Evolutionary conservation across 2,888 invertebrate species (phyloP).

Genomic region (Pachymerium ferrugineum): DNA sequence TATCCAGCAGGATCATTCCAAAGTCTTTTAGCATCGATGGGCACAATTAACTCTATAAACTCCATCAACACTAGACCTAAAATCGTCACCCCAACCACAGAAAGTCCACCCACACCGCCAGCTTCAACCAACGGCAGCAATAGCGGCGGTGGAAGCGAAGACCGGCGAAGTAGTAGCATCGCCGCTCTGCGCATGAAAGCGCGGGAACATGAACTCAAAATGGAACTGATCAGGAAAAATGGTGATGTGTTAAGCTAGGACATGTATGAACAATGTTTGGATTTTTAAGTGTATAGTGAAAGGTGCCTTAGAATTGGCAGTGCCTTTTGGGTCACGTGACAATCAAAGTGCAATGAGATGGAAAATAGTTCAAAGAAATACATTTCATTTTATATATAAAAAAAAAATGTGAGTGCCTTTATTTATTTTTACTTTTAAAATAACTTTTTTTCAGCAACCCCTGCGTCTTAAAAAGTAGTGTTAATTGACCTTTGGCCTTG

Average conservation of each 20-base stretch:
- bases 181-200: slow-evolving; percentile 81
- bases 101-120: slow-evolving; percentile 31
- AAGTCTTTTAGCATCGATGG: background rate
- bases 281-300: too few species aligned
- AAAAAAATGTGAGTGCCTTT: too few species aligned
- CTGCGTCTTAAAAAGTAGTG: background rate
- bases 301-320: slow-evolving; percentile 2
- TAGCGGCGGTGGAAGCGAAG: slow-evolving; percentile 57
- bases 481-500: background rate
- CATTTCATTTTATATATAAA: too few species aligned
- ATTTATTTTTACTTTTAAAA: background rate
- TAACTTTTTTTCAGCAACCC: background rate
- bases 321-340: background rate
- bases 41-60: too few species aligned
- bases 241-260: slow-evolving; percentile 33
- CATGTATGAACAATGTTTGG: background rate
- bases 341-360: background rate
- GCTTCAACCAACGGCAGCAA: background rate
- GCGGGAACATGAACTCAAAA: slow-evolving; percentile 77
- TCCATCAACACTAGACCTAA: background rate
- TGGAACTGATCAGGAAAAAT: slow-evolving; percentile 71
- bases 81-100: background rate
- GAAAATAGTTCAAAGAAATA: too few species aligned
- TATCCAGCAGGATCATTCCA: slow-evolving; percentile 30
- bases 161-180: slow-evolving; percentile 78